Conservation (phyloP, 2,888 invertebrate genomes). For the Dorcus hopei region DNA sequence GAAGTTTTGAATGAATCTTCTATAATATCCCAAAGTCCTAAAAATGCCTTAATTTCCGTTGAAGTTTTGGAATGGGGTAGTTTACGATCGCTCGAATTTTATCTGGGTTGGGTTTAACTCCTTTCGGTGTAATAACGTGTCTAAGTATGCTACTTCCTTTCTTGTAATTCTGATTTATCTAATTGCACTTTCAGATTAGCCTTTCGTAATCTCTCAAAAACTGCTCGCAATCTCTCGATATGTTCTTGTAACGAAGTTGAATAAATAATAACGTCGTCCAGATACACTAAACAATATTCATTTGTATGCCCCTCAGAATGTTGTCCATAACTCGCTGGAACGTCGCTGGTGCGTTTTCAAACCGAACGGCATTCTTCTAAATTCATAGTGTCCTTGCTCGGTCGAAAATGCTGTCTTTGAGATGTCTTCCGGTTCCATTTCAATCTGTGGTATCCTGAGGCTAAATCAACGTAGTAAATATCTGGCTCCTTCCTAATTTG, state of each 20-base stretch:
- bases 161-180: too few species aligned
- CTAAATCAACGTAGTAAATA: constrained; percentile 28
- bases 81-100: not conserved
- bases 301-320: not conserved
- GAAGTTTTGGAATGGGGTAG: not conserved
- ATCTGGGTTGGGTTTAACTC: not conserved
- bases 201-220: constrained; percentile 22
- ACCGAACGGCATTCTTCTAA: constrained; percentile 37
- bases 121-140: not conserved
- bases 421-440: constrained; percentile 22
- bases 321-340: constrained; percentile 32
- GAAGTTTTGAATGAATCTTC: too few species aligned
- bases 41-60: constrained; percentile 7
- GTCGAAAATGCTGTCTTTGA: constrained; percentile 29
- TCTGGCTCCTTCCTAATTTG: constrained; percentile 29
- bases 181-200: constrained; percentile 1
- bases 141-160: too few species aligned
- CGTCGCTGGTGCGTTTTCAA: constrained; percentile 34
- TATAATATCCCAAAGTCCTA: constrained; percentile 2
- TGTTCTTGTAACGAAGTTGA: constrained; percentile 30
- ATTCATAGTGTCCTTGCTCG: constrained; percentile 28
- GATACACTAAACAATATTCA: not conserved
- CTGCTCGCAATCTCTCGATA: constrained; percentile 24
- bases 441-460: constrained; percentile 20
- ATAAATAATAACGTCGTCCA: constrained; percentile 35